Evolutionary conservation across 1,140 invertebrate species (phyloP), one percentile per base, ranked within the genome.

Genomic region (Drosophila bocki): DNA sequence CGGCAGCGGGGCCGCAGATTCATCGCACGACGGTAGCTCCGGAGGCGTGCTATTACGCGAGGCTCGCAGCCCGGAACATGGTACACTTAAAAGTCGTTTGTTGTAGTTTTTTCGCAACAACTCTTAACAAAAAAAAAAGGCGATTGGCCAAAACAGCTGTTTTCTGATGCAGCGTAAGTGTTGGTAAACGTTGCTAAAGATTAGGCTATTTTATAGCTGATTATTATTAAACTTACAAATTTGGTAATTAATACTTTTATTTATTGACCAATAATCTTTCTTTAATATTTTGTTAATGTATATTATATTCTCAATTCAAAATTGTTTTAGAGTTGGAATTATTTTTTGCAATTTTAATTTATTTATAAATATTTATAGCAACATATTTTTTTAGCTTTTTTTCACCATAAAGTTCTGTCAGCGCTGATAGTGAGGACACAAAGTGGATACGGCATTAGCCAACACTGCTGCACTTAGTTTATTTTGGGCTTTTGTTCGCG

Each of bases 1-100:
- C 95, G 93, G 80, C 95, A 95, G 75, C 95, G 93, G 51, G 95
- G 95, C 74, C 94, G 94, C 59, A 94, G 94, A 92, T 95, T 94
- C 94, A 95, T 94, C 53, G 45, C 69, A 37, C 44, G 35, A 35
- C 47, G 63, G 60, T 35, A 33, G 9, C 29, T 60, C 22, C 61
- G 29, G 47, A 1, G 15, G 50, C 15, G 35, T 29, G 37, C 75
- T 65, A 62, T 81, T 88, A 88, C 69, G 69, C 59, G 60, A 45
- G 6, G 19, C 17, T 13, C 32, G 61, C 44, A n/a, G n/a, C 11
- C 19, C 45, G 61, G 42, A 26, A 45, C 86, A 88, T 85, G 39
- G 5, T 79, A 51, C 61, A 15, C 44, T 58, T 57, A 41, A 50
- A 51, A 35, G 51, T 41, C 33, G 63, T 26, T 69, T 84, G 60